Base-by-base conservation (phyloP, 1,140 invertebrate genomes). In the Ceratoteleas bidentatus region DNA sequence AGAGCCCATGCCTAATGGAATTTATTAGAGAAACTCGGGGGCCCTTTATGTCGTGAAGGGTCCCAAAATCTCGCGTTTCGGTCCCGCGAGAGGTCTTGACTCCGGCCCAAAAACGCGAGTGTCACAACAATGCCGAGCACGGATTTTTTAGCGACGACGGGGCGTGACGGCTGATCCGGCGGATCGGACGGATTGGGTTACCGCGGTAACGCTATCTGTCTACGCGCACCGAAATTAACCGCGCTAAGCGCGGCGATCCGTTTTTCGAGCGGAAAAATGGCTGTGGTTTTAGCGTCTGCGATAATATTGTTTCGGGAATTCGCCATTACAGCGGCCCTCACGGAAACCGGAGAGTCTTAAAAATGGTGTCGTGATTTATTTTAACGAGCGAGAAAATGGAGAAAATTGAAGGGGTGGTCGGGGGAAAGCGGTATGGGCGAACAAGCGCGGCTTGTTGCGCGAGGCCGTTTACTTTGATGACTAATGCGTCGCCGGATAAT, bases 1-100 rank as follows among this genome's bases (percentile, higher is more conserved):
- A 88, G 85, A 86, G 85, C 84, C 88, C 89, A 87, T 89, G 84
- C 47, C 88, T 90, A 90, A 90, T 90, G 86, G 89, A 89, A 90
- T 90, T 90, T 90, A 90, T 90, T 90, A 89, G 86, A 89, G 87
- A 82, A 85, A 75, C 78, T 56, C 68, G 64, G 45, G 62, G 33
- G 45, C 9, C 14, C 34, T 43, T 60, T 65, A 49, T 40, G 62
- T 38, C 14, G 60, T 64, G 16, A 65, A 38, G 56, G 65, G 50
- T 68, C 56, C 62, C 49, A 47, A 34, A 16, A 32, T 36, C 49
- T 75, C 70, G 16, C 58, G 38, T 77, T 66, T 76, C 40, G 57
- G 10, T 34, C 61, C 36, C 62, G 34, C 32, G 56, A 78, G 66
- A 52, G 69, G 69, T 74, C 69, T 79, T 79, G 68, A 79, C 76